Base-by-base conservation (phyloP, 64 coral and sea anemone genomes). In the Stichodactyla helianthus region DNA sequence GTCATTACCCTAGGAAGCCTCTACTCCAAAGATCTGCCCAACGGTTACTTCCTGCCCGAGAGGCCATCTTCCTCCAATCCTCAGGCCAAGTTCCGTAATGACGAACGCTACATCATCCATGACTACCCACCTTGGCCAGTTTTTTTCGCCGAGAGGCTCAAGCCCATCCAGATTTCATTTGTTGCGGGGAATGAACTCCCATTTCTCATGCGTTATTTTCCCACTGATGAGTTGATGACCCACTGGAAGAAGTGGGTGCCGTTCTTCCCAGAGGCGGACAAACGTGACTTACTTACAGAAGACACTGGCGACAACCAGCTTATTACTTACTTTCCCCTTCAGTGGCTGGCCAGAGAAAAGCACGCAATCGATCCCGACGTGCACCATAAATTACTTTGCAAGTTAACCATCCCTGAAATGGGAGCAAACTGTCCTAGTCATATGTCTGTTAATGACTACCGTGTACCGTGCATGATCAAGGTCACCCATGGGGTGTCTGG, bases 391-490 rank as follows among this genome's bases (percentile, higher is more conserved):
- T 27, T 95, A 10, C 91, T 90, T 50, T 95, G 62, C 28, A 95
- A 95, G 87, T 83, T 84, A n/a, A 86, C 59, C 82, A 95, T 95
- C 25, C 94, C 94, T 17, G 94, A 95, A 51, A 95, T 95, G 94
- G 94, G 94, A 4, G 94, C 88, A 0, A 79, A 76, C 4, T 93
- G 85, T 52, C 91, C 94, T 2, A 84, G 81, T 23, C 62, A 95
- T 56, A 95, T 95, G 94, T 77, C 91, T 61, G 87, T 90, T 86
- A 80, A 95, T 89, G 65, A 95, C 17, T 95, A 95, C 70, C 92
- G 87, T 5, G 76, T 95, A 1, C 94, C 94, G 1, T 95, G 94
- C 7, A 95, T 95, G 91, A 89, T 95, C 79, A 95, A 95, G 56
- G 94, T 88, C 14, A 80, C 94, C 0, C 91, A 93, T 44, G 94